These are phyloP conservation scores for Mya arenaria DNA, from an alignment of 1,140 invertebrate genomes.

Conservation along the genomic window DNA sequence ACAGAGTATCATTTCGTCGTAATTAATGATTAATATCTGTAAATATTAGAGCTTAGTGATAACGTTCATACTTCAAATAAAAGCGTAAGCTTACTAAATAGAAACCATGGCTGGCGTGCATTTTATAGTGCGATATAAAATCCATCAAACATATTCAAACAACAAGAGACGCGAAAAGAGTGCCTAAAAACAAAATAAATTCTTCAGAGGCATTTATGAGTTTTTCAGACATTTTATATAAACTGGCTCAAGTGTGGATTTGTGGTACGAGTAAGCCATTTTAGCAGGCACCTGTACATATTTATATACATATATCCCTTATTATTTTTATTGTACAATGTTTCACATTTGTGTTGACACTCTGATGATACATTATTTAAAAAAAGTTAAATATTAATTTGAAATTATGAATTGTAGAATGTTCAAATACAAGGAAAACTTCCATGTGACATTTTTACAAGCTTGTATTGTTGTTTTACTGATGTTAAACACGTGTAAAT, in stretches of 20 bases:
- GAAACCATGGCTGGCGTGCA: conserved; percentile 1
- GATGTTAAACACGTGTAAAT: neutral
- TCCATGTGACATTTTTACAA: neutral
- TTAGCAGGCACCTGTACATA: too few species aligned
- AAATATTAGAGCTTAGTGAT: conserved; percentile 25
- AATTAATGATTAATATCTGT: conserved; percentile 57
- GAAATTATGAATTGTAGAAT: too few species aligned
- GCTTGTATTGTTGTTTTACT: neutral
- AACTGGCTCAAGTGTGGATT: too few species aligned
- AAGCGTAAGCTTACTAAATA: conserved; percentile 43
- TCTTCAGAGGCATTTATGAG: conserved; percentile 38
- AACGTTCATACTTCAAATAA: conserved; percentile 34
- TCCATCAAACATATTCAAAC: conserved; percentile 43
- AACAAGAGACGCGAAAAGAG: conserved; percentile 31
- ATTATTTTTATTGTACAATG: too few species aligned
- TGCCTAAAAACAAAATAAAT: conserved; percentile 47
- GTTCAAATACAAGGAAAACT: too few species aligned
- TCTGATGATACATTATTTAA: too few species aligned
- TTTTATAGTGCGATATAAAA: conserved; percentile 56
- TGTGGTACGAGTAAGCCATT: too few species aligned
- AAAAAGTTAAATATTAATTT: too few species aligned
- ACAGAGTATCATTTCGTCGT: conserved; percentile 20
- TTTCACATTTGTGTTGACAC: too few species aligned
- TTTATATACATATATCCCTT: too few species aligned
- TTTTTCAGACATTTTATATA: neutral